These are phyloP conservation scores for Pseudolaguvia tuberculata DNA, from an alignment of 2,113 vertebrate species.

Conservation along the genomic window DNA sequence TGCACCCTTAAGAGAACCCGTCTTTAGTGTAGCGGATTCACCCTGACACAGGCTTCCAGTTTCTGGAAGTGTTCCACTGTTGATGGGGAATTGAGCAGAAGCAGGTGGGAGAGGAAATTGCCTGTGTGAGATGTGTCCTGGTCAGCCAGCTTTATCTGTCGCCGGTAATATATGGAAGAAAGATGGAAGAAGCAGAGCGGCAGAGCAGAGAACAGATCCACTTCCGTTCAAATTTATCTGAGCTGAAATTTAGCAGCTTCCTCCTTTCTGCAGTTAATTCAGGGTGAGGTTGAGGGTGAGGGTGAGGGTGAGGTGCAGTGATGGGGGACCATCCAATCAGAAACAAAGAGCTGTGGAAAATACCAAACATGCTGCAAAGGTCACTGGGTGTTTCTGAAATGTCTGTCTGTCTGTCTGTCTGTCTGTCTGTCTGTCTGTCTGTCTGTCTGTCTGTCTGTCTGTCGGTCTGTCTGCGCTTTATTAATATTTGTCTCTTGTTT, in stretches of 20 bases:
- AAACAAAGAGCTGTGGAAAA: slow-evolving; percentile 31
- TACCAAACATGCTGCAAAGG: slow-evolving; percentile 41
- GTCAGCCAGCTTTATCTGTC: slow-evolving; percentile 44
- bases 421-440: too few species aligned
- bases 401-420: too few species aligned
- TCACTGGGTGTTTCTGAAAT: slow-evolving; percentile 33
- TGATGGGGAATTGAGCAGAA: slow-evolving; percentile 31
- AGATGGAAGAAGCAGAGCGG: slow-evolving; percentile 31
- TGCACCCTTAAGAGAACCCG: too few species aligned
- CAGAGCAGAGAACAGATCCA: slow-evolving; percentile 36
- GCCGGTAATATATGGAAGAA: slow-evolving; percentile 37
- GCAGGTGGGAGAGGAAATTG: slow-evolving; percentile 46
- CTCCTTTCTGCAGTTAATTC: slow-evolving; percentile 52
- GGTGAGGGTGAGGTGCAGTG: slow-evolving; percentile 52
- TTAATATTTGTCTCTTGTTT: background rate
- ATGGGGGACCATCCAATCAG: slow-evolving; percentile 42
- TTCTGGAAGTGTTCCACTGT: slow-evolving; percentile 14
- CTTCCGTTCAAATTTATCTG: slow-evolving; percentile 51
- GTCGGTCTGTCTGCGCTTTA: too few species aligned
- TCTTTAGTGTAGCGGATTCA: too few species aligned
- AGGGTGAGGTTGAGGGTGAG: too few species aligned
- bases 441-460: too few species aligned
- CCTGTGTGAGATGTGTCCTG: slow-evolving; percentile 28
- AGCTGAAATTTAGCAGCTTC: slow-evolving; percentile 42
- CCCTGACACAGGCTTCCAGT: too few species aligned